phyloP scores from a whole-genome alignment of 2,888 invertebrate species.

The Ischnura elegans region DNA sequence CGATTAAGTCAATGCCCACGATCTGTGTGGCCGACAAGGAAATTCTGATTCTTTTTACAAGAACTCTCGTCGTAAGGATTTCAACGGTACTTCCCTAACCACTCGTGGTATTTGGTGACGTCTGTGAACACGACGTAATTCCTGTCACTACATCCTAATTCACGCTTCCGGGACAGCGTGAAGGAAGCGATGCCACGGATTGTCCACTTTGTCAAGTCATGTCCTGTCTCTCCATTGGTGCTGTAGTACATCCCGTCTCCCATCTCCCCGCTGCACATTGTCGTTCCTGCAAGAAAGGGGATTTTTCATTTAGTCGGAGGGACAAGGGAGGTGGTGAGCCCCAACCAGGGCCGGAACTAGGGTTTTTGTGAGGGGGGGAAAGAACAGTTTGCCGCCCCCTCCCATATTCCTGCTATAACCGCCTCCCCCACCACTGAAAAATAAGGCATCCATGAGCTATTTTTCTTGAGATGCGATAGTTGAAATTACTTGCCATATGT shows the following conservation, averaged over 20 bases:
- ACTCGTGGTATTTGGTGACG: slow-evolving; percentile 57
- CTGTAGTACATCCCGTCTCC: slow-evolving; percentile 52
- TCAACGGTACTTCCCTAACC: slow-evolving; percentile 45
- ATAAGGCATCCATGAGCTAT: too few relatives aligned
- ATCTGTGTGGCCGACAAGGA: background rate
- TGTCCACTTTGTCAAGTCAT: background rate
- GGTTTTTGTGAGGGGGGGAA: too few relatives aligned
- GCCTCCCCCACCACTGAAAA: too few relatives aligned
- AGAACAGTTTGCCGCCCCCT: too few relatives aligned
- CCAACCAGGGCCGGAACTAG: too few relatives aligned
- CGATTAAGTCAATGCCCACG: background rate
- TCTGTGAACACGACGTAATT: slow-evolving; percentile 63
- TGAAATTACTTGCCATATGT: too few relatives aligned
- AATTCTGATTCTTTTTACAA: background rate
- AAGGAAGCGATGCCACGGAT: slow-evolving; percentile 49
- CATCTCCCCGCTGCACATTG: slow-evolving; percentile 63
- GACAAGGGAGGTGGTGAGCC: too few relatives aligned
- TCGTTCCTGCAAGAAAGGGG: slow-evolving; percentile 43
- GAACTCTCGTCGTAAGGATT: background rate
- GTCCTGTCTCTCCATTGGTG: background rate
- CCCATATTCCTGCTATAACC: too few relatives aligned
- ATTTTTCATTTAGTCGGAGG: too few relatives aligned
- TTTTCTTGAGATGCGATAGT: too few relatives aligned
- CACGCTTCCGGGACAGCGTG: background rate
- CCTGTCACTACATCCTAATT: background rate